Evolutionary conservation across 2,113 vertebrate genomes (phyloP).

Genomic region (Columba janthina): DNA sequence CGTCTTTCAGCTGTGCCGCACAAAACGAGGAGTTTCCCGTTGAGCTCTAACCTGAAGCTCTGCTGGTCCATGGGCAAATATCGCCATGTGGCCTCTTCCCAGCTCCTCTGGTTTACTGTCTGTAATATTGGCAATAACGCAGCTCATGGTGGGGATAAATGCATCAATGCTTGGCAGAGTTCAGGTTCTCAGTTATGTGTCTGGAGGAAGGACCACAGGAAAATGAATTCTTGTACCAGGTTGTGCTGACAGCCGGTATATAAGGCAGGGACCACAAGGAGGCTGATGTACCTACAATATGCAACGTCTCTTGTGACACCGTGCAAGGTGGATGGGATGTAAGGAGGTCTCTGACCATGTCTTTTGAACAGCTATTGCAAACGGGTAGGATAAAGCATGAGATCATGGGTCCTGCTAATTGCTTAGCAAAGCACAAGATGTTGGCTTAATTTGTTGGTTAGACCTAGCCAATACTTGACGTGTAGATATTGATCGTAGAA

Average conservation of each 20-base stretch:
- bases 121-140: not conserved
- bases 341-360: not conserved
- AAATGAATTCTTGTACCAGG: not conserved
- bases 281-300: not conserved
- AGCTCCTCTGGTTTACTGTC: not conserved
- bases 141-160: not conserved
- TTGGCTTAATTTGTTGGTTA: not conserved
- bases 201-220: not conserved
- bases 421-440: not conserved
- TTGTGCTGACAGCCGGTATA: not conserved
- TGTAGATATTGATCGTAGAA: not conserved
- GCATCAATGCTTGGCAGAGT: not conserved
- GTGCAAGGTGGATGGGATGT: not conserved
- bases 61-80: not conserved
- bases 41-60: not conserved
- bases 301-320: fast-evolving
- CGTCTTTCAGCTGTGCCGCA: not conserved
- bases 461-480: not conserved
- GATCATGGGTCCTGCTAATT: not conserved
- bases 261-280: fast-evolving
- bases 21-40: not conserved
- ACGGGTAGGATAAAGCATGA: not conserved
- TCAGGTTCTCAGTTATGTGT: not conserved
- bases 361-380: no score
- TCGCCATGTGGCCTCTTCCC: not conserved